phyloP scores from a whole-genome alignment of 2,797 vertebrate species.

The Poeciliopsis presidionis region DNA sequence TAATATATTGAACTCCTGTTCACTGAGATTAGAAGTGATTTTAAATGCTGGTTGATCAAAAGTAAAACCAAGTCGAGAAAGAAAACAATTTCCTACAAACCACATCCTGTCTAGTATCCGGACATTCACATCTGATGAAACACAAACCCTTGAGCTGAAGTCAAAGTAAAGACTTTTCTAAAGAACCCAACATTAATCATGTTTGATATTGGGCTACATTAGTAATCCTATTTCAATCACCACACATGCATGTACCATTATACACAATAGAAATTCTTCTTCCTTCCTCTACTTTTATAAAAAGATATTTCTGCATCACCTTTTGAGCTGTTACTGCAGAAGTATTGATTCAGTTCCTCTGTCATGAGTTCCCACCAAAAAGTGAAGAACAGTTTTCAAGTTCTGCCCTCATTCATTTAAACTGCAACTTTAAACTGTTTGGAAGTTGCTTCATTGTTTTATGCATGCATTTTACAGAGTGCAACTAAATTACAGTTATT shows the following conservation, averaged over 20 bases:
- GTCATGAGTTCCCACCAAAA: background rate
- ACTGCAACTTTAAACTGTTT: background rate
- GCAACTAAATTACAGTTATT: background rate
- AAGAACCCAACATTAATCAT: background rate
- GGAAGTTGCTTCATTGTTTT: background rate
- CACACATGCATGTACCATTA: background rate
- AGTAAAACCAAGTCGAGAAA: background rate
- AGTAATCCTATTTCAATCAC: background rate
- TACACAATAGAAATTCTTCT: background rate
- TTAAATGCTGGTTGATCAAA: background rate
- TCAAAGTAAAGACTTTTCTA: background rate
- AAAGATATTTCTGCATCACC: background rate
- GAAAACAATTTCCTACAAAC: background rate
- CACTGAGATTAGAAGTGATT: no score
- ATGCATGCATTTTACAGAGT: background rate
- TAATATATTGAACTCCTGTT: background rate
- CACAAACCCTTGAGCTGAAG: background rate
- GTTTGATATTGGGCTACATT: background rate
- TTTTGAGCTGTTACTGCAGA: background rate
- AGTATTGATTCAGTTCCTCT: background rate
- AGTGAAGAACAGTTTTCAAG: background rate
- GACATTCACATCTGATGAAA: background rate
- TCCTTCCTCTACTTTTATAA: background rate
- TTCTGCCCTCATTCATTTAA: background rate
- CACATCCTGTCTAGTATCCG: background rate